Evolutionary conservation across 2,797 vertebrate genomes (phyloP), one percentile per base, ranked within the genome.

Genomic region (Babyrousa celebensis): DNA sequence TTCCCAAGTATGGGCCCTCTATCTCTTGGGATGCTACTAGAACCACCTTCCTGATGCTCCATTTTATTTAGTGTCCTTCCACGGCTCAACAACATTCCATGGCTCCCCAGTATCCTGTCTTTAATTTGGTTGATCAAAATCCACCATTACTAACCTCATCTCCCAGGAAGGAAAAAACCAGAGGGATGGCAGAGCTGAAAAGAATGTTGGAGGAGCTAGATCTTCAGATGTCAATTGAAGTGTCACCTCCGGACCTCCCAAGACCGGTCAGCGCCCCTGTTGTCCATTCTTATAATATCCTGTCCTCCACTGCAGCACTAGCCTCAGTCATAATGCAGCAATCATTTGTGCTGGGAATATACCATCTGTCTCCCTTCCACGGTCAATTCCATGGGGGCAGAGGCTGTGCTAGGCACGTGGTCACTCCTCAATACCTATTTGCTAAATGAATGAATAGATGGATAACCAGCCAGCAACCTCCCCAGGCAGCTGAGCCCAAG

Each of bases 321-420:
- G 10, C 62, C 62, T 23, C 54, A 14, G 3, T 2, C 0, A 0
- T 54, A 52, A 48, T 8, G 6, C 27, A 16, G 0, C 1, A 12
- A 75, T 40, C 25, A n/a, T 21, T 11, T 12, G 2, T 40, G 25
- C 12, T n/a, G 12, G 10, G 58, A 20, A 16, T 3, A 25, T 20
- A 18, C 11, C 23, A 0, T 11, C 72, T 17, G 1, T 32, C n/a
- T 29, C 0, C 1, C 27, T 9, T 54, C 77, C 43, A 29, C 48
- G 8, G 4, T 56, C 16, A 48, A 21, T 29, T n/a, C 83, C 18
- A 16, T 1, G 12, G 71, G 14, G 48, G 16, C 48, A 6, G 36
- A 21, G 67, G 36, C 71, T 23, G 32, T 6, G 23, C 27, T 6
- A 20, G 63, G 16, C 27, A 48, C 11, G 2, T 2, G 48, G 67